A percentile compares a stretch with the other conserved stretches of the same genome.
Conservation (phyloP, 1,140 invertebrate species). For the Scaptomyza montana region DNA sequence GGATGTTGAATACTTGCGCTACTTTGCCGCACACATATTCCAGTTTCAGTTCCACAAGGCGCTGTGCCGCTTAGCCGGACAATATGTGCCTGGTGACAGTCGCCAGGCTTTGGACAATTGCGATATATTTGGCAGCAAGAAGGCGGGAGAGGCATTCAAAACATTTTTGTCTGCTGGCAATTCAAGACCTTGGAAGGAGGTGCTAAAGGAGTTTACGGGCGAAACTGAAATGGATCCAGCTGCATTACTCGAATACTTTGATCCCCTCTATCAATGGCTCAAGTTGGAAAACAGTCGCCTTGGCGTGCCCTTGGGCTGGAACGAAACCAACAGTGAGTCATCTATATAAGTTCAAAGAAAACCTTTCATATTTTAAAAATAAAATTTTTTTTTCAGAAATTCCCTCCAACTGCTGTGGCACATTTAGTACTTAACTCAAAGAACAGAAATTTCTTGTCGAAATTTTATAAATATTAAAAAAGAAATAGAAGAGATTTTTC, state of each 20-base stretch:
- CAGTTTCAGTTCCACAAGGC: constrained; percentile 88
- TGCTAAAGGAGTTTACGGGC: constrained; percentile 86
- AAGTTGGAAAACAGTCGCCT: constrained; percentile 76
- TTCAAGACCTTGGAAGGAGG: constrained; percentile 86
- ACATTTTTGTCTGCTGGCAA: constrained; percentile 82
- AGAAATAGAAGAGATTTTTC: background rate
- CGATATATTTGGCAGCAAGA: constrained; percentile 85
- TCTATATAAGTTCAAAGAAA: background rate
- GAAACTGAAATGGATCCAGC: constrained; percentile 84
- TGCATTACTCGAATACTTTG: constrained; percentile 83
- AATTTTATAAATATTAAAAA: background rate
- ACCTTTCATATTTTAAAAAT: no score
- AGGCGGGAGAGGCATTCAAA: constrained; percentile 82
- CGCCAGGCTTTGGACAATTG: constrained; percentile 85
- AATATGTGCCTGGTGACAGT: constrained; percentile 84
- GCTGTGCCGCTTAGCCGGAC: constrained; percentile 86
- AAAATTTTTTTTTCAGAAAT: constrained; percentile 54
- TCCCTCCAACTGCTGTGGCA: constrained; percentile 60
- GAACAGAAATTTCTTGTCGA: background rate
- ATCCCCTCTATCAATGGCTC: constrained; percentile 81
- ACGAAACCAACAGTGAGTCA: constrained; percentile 70
- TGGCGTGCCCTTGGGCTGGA: constrained; percentile 72
- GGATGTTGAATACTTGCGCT: constrained; percentile 85
- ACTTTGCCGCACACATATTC: constrained; percentile 86
- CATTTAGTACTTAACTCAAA: constrained; percentile 58